Percentiles rank a stretch among this genome's conserved stretches.
Conservation (phyloP, 2,797 vertebrate species). For the Ceyx erithaca region DNA sequence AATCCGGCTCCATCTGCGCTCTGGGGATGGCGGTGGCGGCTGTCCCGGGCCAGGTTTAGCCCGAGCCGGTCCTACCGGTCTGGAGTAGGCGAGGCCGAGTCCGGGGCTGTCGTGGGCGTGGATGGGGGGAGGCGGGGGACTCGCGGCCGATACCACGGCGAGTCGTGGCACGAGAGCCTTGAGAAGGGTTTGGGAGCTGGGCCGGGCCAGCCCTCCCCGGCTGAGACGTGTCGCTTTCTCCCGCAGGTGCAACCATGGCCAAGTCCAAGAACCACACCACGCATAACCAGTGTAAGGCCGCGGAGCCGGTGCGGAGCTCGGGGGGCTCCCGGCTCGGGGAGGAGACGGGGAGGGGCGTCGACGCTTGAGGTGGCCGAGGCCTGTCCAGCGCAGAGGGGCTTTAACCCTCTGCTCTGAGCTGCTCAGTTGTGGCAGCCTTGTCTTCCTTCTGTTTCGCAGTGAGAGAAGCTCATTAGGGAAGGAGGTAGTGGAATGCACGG, state of each 20-base stretch:
- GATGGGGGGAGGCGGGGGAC: too few relatives aligned
- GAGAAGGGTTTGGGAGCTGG: background rate
- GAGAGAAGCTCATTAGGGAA: rapidly evolving
- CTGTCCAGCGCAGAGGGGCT: rapidly evolving
- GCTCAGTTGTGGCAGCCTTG: rapidly evolving
- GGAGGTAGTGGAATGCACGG: rapidly evolving
- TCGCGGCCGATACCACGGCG: too few relatives aligned
- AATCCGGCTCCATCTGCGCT: background rate
- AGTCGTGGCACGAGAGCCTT: too few relatives aligned
- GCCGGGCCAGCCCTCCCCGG: too few relatives aligned
- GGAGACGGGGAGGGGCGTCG: background rate
- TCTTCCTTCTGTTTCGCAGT: rapidly evolving
- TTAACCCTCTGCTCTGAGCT: rapidly evolving
- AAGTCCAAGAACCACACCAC: conserved; percentile 99
- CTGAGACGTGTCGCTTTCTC: background rate
- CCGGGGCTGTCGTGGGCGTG: background rate
- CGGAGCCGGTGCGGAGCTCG: background rate
- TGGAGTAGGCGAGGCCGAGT: rapidly evolving
- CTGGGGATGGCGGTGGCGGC: too few relatives aligned
- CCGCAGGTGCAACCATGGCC: conserved; percentile 87
- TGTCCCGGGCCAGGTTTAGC: background rate
- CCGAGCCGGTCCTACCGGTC: too few relatives aligned
- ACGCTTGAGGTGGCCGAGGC: rapidly evolving
- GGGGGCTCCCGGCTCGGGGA: background rate
- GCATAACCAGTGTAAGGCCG: conserved; percentile 96